Evolutionary conservation across 1,140 invertebrate genomes (phyloP).

Genomic region (Drosophila athabasca): DNA sequence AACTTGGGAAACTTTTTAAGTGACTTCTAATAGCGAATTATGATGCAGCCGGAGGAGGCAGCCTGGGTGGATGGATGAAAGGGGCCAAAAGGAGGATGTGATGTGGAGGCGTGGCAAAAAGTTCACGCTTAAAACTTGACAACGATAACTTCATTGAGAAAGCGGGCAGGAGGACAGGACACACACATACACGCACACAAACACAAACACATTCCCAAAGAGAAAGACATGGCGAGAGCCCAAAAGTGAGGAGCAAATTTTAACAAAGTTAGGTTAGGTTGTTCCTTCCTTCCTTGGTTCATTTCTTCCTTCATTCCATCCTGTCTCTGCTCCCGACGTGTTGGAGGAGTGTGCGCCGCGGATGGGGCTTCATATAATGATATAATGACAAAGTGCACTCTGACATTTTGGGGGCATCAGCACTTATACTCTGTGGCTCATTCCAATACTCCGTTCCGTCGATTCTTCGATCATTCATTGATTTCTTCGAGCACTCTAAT

Average conservation of each 20-base stretch:
- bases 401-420: slow-evolving; percentile 59
- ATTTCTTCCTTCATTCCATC: neutral
- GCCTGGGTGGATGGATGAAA: neutral
- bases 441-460: too few species aligned
- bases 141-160: slow-evolving; percentile 76
- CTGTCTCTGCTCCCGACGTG: neutral
- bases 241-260: slow-evolving; percentile 50
- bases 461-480: too few species aligned
- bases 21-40: slow-evolving; percentile 81
- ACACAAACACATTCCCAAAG: slow-evolving; percentile 7
- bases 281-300: slow-evolving; percentile 64
- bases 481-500: too few species aligned
- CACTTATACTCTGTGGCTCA: slow-evolving; percentile 3
- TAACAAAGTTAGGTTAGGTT: slow-evolving; percentile 79
- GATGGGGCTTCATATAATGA: slow-evolving; percentile 14
- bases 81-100: neutral
- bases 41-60: slow-evolving; percentile 48
- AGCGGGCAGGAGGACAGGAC: neutral
- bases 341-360: slow-evolving; percentile 7
- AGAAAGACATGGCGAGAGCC: slow-evolving; percentile 9
- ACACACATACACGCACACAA: slow-evolving; percentile 31
- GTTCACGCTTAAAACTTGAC: slow-evolving; percentile 78
- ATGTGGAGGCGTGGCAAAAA: slow-evolving; percentile 49
- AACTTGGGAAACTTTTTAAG: slow-evolving; percentile 78
- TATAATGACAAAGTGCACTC: slow-evolving; percentile 78